Evolutionary conservation across 2,797 vertebrate genomes (phyloP).

Genomic region (Graptemys geographica): DNA sequence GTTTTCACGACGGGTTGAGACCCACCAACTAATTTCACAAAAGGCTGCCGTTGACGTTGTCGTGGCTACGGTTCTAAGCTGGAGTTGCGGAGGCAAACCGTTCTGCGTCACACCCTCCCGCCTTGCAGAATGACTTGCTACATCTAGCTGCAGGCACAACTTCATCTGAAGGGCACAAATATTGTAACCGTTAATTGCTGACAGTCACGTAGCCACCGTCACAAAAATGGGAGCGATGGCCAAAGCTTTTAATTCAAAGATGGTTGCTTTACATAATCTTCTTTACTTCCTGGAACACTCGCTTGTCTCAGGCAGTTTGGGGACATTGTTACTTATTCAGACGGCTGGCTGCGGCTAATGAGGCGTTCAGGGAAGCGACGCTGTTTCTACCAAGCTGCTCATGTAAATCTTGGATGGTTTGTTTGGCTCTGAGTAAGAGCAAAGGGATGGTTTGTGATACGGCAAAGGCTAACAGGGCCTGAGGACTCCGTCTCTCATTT

Average conservation of each 20-base stretch:
- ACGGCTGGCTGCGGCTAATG: neutral
- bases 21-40: neutral
- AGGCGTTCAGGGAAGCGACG: neutral
- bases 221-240: neutral
- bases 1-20: neutral
- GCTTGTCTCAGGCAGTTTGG: accelerated
- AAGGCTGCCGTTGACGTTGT: accelerated
- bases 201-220: neutral
- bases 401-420: neutral
- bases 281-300: accelerated
- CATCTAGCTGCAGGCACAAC: neutral
- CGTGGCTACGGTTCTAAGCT: neutral
- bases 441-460: neutral
- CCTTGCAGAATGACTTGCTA: accelerated
- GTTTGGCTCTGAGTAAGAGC: neutral
- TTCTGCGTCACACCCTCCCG: accelerated
- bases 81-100: neutral
- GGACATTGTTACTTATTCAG: accelerated
- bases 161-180: neutral
- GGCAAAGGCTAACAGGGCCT: neutral
- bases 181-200: accelerated
- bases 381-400: neutral
- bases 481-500: neutral
- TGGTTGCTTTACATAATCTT: neutral
- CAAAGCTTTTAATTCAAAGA: neutral